Percentiles rank a stretch among this genome's conserved stretches.
These are phyloP conservation scores for Graptemys geographica DNA, from an alignment of 2,797 vertebrate genomes.

Conservation along the genomic window DNA sequence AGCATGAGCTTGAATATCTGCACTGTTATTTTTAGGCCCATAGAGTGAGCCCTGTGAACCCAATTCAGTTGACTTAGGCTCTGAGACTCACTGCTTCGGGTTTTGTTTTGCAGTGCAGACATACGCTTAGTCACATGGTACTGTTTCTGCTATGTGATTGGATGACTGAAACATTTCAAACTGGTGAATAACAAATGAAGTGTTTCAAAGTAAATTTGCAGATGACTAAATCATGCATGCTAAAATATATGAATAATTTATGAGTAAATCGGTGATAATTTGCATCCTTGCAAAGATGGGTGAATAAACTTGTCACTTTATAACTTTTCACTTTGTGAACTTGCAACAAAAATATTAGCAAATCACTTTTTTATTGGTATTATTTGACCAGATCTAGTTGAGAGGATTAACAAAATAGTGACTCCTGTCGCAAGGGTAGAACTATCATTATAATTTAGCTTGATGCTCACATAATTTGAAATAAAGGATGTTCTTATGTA, in stretches of 20 bases:
- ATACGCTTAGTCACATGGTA: not conserved
- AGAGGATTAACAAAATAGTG: not conserved
- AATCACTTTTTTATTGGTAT: not conserved
- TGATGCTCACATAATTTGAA: not conserved
- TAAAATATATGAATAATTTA: not conserved
- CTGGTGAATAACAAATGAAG: accelerated
- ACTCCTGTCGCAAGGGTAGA: not conserved
- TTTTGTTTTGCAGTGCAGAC: not conserved
- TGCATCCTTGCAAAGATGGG: not conserved
- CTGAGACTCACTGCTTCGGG: not conserved
- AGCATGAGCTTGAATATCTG: not conserved
- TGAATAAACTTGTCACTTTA: not conserved
- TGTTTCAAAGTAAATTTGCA: not conserved
- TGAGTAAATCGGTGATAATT: not conserved
- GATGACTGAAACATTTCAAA: not conserved
- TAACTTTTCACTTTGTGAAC: not conserved
- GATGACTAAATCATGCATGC: not conserved
- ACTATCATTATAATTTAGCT: not conserved
- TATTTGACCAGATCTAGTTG: not conserved
- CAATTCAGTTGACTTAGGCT: not conserved
- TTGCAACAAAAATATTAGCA: not conserved
- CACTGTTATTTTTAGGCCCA: not conserved
- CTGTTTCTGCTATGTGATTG: not conserved
- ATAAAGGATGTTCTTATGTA: not conserved
- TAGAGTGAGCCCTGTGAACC: not conserved